phyloP scores from a whole-genome alignment of 2,888 invertebrate genomes.

The Diachrysia chrysitis region DNA sequence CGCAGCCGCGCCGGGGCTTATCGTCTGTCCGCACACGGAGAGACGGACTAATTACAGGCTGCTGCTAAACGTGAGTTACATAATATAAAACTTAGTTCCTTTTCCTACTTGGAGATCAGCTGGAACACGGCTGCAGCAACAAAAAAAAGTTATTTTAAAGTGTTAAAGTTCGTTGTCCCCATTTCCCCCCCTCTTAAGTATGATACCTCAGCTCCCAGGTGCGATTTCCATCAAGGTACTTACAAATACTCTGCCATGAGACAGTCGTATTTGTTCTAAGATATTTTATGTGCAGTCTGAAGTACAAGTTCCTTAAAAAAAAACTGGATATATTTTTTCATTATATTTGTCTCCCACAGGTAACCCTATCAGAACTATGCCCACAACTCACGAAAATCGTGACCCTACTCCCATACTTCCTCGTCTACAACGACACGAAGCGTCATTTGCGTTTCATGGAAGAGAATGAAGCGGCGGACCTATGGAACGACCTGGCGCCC shows the following conservation, averaged over 20 bases:
- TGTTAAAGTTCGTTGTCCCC: background rate
- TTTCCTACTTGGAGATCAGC: too few relatives aligned
- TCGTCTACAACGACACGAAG: slow-evolving; percentile 92
- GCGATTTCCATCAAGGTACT: too few relatives aligned
- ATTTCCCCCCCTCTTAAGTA: too few relatives aligned
- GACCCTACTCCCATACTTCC: slow-evolving; percentile 93
- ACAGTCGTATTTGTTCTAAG: too few relatives aligned
- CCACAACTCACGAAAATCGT: slow-evolving; percentile 94
- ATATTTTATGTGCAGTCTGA: too few relatives aligned
- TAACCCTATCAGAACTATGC: slow-evolving; percentile 92
- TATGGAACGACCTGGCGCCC: slow-evolving; percentile 94
- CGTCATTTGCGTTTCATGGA: slow-evolving; percentile 93
- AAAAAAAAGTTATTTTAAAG: too few relatives aligned
- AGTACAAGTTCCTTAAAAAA: too few relatives aligned
- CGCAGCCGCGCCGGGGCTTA: slow-evolving; percentile 93
- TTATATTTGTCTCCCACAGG: slow-evolving; percentile 67
- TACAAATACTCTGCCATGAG: too few relatives aligned
- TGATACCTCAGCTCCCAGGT: too few relatives aligned
- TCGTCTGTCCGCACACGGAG: slow-evolving; percentile 92
- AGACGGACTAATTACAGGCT: slow-evolving; percentile 92
- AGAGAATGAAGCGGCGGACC: slow-evolving; percentile 94
- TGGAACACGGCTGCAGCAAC: too few relatives aligned
- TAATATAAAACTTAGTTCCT: background rate
- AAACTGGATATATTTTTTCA: too few relatives aligned
- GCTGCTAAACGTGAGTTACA: slow-evolving; percentile 88